phyloP scores from a whole-genome alignment of 35 echinoderm and acorn worm genomes.

The Lytechinus pictus region DNA sequence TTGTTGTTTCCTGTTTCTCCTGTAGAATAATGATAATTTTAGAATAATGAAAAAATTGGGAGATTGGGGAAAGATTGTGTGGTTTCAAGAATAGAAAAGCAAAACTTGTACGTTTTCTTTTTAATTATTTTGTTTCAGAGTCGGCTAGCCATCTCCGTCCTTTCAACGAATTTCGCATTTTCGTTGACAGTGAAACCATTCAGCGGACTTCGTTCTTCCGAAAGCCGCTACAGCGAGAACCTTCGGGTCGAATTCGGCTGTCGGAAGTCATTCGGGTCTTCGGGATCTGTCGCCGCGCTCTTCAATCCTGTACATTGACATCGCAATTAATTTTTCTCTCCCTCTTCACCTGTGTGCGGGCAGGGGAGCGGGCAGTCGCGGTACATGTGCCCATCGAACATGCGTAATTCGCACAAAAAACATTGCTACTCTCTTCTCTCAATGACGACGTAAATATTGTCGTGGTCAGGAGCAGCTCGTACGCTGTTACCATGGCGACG shows the following conservation, averaged over 20 bases:
- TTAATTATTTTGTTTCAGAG: neutral
- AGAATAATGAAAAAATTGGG: neutral
- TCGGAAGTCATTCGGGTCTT: neutral
- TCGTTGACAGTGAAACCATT: neutral
- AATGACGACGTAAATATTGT: slow-evolving; percentile 21
- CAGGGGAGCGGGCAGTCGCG: neutral
- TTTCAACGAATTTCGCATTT: neutral
- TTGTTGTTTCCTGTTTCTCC: too few relatives aligned
- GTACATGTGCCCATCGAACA: slow-evolving; percentile 17
- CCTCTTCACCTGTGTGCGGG: neutral
- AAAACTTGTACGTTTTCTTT: neutral
- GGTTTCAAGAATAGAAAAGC: neutral
- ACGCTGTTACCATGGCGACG: slow-evolving; percentile 40
- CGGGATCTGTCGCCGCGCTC: neutral
- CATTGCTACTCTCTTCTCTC: neutral
- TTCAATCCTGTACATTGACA: neutral
- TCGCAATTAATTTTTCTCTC: neutral
- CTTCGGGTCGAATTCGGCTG: neutral
- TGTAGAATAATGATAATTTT: too few relatives aligned
- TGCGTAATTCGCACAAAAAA: slow-evolving; percentile 47
- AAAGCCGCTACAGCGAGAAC: neutral
- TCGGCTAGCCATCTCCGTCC: neutral
- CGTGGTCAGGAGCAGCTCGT: slow-evolving; percentile 46
- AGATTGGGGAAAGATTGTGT: neutral
- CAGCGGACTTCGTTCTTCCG: neutral